These are phyloP conservation scores for Austrolebias charrua DNA, from an alignment of 2,797 vertebrate genomes.

Conservation along the genomic window DNA sequence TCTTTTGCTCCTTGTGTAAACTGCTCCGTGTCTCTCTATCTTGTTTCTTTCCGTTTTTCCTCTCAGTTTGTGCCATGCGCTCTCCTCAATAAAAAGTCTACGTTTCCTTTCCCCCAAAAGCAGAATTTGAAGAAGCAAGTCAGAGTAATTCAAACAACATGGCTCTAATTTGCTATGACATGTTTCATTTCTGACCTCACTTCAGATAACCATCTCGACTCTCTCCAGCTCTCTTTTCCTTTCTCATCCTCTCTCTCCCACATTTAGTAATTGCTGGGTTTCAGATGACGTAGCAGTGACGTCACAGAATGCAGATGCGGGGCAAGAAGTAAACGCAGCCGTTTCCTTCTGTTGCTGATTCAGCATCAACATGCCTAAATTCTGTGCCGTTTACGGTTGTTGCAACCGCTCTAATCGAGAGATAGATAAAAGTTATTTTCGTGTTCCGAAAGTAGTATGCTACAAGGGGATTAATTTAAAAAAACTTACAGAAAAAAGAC, in stretches of 20 bases:
- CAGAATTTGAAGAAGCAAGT: constrained; percentile 70
- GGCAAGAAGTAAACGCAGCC: no score
- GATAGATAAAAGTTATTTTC: no score
- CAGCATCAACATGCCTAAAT: no score
- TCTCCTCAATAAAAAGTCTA: not conserved
- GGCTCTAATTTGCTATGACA: constrained; percentile 85
- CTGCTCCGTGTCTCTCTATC: constrained; percentile 23
- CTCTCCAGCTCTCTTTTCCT: constrained; percentile 52
- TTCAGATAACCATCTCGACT: constrained; percentile 82
- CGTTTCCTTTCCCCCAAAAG: constrained; percentile 29
- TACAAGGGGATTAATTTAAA: no score
- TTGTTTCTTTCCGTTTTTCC: constrained; percentile 36
- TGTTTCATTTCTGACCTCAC: constrained; percentile 85
- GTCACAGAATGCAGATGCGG: no score
- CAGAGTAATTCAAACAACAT: constrained; percentile 83
- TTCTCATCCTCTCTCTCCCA: constrained; percentile 49
- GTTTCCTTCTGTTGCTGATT: no score
- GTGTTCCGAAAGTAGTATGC: no score
- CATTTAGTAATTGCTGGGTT: no score
- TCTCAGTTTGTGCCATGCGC: constrained; percentile 40
- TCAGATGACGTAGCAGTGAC: no score
- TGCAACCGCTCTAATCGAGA: no score
- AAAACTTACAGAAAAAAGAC: no score
- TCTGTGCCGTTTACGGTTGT: no score
- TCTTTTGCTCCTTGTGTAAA: constrained; percentile 52